Percentiles rank a stretch among this genome's conserved stretches.
Evolutionary conservation across 1,140 invertebrate genomes (phyloP).

Genomic region (Philotrypesis tridentata): DNA sequence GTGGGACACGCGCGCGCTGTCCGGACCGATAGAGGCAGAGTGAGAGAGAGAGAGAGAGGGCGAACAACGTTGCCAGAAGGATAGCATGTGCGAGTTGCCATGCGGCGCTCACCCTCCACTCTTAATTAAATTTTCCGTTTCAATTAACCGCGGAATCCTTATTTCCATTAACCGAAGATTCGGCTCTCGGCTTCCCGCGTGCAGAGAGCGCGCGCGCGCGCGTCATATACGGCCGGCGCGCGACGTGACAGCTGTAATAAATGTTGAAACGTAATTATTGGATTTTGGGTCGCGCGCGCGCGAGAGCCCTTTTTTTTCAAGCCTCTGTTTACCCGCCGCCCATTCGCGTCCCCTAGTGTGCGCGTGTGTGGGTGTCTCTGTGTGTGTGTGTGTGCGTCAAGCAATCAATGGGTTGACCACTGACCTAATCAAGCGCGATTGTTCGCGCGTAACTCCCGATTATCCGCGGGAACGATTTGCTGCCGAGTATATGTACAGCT

Average conservation of each 20-base stretch:
- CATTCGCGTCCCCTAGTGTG: too few species aligned
- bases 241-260: conserved; percentile 1
- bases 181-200: neutral
- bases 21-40: too few species aligned
- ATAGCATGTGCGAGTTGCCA: neutral
- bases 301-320: neutral
- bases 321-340: neutral
- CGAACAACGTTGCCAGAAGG: neutral
- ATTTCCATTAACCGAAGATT: conserved; percentile 45
- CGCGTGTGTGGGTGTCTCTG: too few species aligned
- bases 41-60: neutral
- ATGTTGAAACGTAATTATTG: conserved; percentile 2
- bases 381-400: too few species aligned
- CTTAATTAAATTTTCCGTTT: conserved; percentile 53
- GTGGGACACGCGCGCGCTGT: neutral
- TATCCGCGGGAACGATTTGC: too few species aligned
- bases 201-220: neutral
- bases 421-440: too few species aligned
- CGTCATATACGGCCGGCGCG: conserved; percentile 45
- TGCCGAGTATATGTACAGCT: neutral
- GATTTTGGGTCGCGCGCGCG: neutral
- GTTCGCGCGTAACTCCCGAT: too few species aligned
- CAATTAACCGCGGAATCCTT: conserved; percentile 48
- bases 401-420: too few species aligned
- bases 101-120: neutral